These are phyloP conservation scores for Mesitornis unicolor DNA, from an alignment of 2,113 vertebrate species.

Conservation along the genomic window DNA sequence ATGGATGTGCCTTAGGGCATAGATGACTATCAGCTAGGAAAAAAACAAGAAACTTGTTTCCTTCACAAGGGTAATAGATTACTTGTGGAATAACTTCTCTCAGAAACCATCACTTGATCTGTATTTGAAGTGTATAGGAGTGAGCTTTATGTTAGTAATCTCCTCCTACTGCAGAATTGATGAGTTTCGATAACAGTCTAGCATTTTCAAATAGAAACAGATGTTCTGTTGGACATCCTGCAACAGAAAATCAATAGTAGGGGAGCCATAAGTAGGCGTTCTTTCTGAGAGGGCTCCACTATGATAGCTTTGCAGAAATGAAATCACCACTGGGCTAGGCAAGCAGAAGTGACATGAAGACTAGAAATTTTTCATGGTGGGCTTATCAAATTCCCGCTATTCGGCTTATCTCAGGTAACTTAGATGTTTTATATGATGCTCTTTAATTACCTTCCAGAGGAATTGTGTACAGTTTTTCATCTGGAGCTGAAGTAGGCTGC, in stretches of 20 bases:
- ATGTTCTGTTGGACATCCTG: background rate
- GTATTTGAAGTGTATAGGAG: background rate
- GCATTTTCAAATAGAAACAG: background rate
- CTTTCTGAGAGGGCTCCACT: background rate
- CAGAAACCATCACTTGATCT: conserved; percentile 15
- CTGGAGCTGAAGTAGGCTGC: background rate
- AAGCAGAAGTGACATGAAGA: background rate
- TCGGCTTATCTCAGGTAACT: background rate
- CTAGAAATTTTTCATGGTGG: background rate
- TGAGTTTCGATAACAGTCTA: conserved; percentile 1
- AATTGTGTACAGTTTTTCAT: background rate
- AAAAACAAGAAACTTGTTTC: background rate
- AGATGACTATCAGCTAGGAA: background rate
- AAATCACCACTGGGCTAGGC: background rate
- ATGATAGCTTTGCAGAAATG: background rate
- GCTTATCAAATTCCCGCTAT: background rate
- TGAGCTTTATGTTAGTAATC: background rate
- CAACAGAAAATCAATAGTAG: background rate
- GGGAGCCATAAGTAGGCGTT: background rate
- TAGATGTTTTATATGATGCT: background rate
- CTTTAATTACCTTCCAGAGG: background rate
- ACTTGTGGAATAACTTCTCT: conserved; percentile 16
- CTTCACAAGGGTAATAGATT: conserved; percentile 21
- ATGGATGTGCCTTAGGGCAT: background rate
- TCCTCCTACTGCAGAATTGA: conserved; percentile 18